Conservation (phyloP, 1,140 invertebrate genomes). For the Nymphalis io region DNA sequence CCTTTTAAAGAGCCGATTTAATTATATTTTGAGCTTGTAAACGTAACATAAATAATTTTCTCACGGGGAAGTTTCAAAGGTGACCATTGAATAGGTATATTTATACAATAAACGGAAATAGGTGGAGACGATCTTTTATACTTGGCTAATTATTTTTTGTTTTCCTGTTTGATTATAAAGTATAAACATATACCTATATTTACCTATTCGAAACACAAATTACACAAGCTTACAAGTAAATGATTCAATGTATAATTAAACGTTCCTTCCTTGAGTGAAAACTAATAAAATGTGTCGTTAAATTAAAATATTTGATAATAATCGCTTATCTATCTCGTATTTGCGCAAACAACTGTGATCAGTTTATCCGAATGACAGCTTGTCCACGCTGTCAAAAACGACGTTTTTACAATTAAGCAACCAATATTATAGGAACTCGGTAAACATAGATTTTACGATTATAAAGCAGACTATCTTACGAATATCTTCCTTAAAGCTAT, state of each 20-base stretch:
- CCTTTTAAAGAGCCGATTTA: background rate
- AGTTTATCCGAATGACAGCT: slow-evolving; percentile 76
- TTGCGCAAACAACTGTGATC: slow-evolving; percentile 77
- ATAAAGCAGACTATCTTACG: slow-evolving; percentile 26
- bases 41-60: slow-evolving; percentile 44
- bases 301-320: slow-evolving; percentile 75
- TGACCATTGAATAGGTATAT: slow-evolving; percentile 56
- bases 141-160: slow-evolving; percentile 34
- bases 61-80: slow-evolving; percentile 65
- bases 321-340: slow-evolving; percentile 69
- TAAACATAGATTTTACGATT: slow-evolving; percentile 47
- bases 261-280: slow-evolving; percentile 44
- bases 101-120: slow-evolving; percentile 59
- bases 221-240: background rate
- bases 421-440: slow-evolving; percentile 63
- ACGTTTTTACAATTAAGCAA: slow-evolving; percentile 80
- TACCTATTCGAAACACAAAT: too few species aligned
- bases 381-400: slow-evolving; percentile 74
- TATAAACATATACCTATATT: background rate
- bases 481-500: slow-evolving; percentile 51
- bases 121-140: slow-evolving; percentile 57
- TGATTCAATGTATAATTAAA: slow-evolving; percentile 37
- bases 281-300: slow-evolving; percentile 43
- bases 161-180: slow-evolving; percentile 17
- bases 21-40: slow-evolving; percentile 1